These are phyloP conservation scores for Decapterus maruadsi DNA, from an alignment of 2,797 vertebrate genomes.

Conservation along the genomic window DNA sequence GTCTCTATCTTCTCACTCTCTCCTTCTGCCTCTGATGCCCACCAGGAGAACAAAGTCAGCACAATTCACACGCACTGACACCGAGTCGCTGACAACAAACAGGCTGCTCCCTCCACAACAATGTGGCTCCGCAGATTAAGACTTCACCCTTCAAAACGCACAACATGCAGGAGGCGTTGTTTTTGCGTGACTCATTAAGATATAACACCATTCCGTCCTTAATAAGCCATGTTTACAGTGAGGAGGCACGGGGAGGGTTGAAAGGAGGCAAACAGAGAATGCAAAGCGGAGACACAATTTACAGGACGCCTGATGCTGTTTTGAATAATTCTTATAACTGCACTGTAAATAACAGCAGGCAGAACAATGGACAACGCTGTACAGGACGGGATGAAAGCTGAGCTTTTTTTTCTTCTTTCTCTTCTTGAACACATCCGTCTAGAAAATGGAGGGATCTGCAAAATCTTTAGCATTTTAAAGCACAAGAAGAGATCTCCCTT, in stretches of 20 bases:
- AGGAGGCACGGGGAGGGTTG: not conserved
- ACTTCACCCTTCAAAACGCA: conserved; percentile 52
- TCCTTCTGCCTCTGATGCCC: conserved; percentile 51
- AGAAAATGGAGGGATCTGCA: conserved; percentile 33
- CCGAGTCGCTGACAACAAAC: conserved; percentile 44
- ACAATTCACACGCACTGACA: conserved; percentile 54
- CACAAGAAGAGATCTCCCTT: conserved; percentile 39
- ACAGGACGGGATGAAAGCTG: conserved; percentile 4
- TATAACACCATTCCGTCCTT: conserved; percentile 10
- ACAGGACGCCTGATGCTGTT: conserved; percentile 29
- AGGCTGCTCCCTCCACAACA: conserved; percentile 40
- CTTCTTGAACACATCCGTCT: conserved; percentile 32
- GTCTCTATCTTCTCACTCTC: conserved; percentile 63
- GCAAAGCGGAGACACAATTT: conserved; percentile 22
- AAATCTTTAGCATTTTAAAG: conserved; percentile 58
- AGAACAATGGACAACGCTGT: conserved; percentile 6
- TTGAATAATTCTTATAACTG: conserved; percentile 38
- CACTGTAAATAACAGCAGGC: not conserved
- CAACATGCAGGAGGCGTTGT: conserved; percentile 15
- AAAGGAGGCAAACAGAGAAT: conserved; percentile 10
- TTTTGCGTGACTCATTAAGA: conserved; percentile 38
- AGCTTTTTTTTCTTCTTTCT: conserved; percentile 23
- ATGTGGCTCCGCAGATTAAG: conserved; percentile 59
- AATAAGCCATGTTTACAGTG: conserved; percentile 45
- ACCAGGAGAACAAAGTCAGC: conserved; percentile 68